Evolutionary conservation across 2,797 vertebrate species (phyloP), one percentile per base, ranked within the genome.

Genomic region (Brotogeris chrysoptera): DNA sequence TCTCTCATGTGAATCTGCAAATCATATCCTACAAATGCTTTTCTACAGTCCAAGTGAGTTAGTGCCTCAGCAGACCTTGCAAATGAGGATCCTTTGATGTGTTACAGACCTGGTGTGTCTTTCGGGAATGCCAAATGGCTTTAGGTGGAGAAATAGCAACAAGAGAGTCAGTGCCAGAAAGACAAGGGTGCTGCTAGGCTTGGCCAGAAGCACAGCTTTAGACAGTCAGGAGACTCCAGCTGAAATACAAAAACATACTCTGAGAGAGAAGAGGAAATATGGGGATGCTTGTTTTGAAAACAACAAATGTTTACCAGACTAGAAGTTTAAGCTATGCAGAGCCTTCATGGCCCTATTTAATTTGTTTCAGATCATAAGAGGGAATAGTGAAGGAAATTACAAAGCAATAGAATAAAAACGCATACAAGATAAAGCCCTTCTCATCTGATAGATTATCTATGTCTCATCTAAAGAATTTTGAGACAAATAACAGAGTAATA

Each of bases 401-500:
- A 97, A 80, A 89, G 79, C 89, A 91, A 91, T 92, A 86, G 92
- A 93, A 93, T 53, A 90, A 73, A 95, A 97, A 93, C 32, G 6
- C 70, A 72, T 44, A 30, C 10, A 39, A 63, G 91, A 91, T 87
- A 95, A 96, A 96, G 36, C 76, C 41, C 17, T 86, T 93, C 83
- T 92, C 87, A 93, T 96, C 85, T 78, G 25, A 69, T 61, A 21
- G 65, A 16, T 95, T 95, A 96, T 94, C 96, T 96, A 65, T 72
- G 24, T 89, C 89, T 96, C 87, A 91, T 96, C 94, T 38, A 74
- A 73, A 90, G 86, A 85, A 91, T 92, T 95, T 39, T 74, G 87
- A 96, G 89, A 74, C 89, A 91, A 92, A 96, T 96, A 93, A 92
- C 63, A 91, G 16, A 78, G 79, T 93, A 93, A 91, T 93, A 83